A percentile compares a stretch with the other conserved stretches of the same genome.
phyloP scores from a whole-genome alignment of 1,140 invertebrate species.

The Berghia stephanieae region DNA sequence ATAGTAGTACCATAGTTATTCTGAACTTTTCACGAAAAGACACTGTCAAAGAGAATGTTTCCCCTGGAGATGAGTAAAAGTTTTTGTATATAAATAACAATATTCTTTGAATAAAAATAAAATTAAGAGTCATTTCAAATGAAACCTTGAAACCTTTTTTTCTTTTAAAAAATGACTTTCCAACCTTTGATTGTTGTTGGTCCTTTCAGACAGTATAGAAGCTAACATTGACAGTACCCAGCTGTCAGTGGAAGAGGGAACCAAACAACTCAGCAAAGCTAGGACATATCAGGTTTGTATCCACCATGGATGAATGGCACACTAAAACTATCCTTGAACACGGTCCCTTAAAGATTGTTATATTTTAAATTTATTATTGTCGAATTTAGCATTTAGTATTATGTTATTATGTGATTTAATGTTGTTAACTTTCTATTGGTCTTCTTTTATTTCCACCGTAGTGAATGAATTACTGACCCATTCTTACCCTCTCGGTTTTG shows the following conservation, averaged over 20 bases:
- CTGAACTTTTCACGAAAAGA: too few species aligned
- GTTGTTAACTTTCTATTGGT: background rate
- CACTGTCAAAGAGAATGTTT: too few species aligned
- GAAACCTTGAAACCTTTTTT: background rate
- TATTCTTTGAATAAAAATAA: too few species aligned
- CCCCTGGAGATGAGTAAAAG: too few species aligned
- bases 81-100: too few species aligned
- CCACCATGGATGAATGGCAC: background rate
- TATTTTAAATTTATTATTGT: background rate
- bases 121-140: too few species aligned
- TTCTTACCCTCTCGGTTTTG: too few species aligned
- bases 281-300: slow-evolving; percentile 77
- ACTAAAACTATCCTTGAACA: background rate
- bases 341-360: background rate
- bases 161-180: slow-evolving; percentile 15
- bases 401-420: background rate
- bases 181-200: slow-evolving; percentile 12
- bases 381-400: background rate
- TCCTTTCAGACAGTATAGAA: slow-evolving; percentile 89
- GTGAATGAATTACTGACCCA: background rate
- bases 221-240: slow-evolving; percentile 91
- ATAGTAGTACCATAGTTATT: too few species aligned
- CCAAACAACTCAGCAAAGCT: slow-evolving; percentile 82
- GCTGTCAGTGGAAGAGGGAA: slow-evolving; percentile 84
- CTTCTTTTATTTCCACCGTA: background rate